Evolutionary conservation across 2,797 vertebrate genomes (phyloP), one percentile per base, ranked within the genome.

Genomic region (Arctocebus calabarensis): DNA sequence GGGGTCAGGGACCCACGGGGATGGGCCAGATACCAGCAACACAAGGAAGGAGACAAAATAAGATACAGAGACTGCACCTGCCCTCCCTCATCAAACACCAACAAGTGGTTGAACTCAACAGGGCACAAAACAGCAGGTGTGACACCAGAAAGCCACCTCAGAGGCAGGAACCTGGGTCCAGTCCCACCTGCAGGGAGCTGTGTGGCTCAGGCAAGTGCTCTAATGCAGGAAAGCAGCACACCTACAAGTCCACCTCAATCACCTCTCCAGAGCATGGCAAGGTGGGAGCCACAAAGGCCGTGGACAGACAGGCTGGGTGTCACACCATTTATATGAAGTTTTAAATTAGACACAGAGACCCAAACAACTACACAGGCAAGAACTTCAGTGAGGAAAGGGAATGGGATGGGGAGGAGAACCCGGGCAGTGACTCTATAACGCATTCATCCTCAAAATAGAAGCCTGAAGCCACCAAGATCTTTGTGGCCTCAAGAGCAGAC

Each of bases 221-320:
- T 27, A n/a, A 23, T 48, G 52, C 0, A 27, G 43, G 57, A 32
- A 12, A 3, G 19, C 22, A 13, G 62, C 0, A 3, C 34, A 70
- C 37, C 55, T 3, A 3, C 57, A 43, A 5, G 84, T 13, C 32
- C 6, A 23, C 9, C 32, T 25, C 1, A 0, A 34, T 52, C 25
- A 68, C 4, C 48, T 71, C 37, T 45, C 48, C 16, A 25, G 32
- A 40, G 25, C 4, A 20, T 12, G 2, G 55, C 48, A 32, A 43
- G 3, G n/a, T 5, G 23, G 25, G 40, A 4, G 32, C 7, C 17
- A 45, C 59, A 61, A 79, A 17, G n/a, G 25, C 25, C 4, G 40
- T 14, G 9, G 1, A 10, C 45, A 34, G 2, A 6, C 29, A 0
- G n/a, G 0, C 0, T 5, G 11, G 27, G 22, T 2, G 9, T 32